Conservation (phyloP, 2,888 invertebrate genomes). For the Mesoligia furuncula region DNA sequence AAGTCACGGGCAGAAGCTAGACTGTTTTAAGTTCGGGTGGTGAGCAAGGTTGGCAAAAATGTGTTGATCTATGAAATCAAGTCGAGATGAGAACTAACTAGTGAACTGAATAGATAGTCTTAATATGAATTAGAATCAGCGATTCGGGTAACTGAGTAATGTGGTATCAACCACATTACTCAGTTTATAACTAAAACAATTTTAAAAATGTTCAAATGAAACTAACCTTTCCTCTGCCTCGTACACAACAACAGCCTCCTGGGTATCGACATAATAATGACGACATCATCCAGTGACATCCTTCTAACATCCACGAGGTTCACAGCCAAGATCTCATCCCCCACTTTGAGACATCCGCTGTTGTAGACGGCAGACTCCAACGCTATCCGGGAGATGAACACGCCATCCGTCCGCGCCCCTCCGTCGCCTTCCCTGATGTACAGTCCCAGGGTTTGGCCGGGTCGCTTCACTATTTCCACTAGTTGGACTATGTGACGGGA, state of each 20-base stretch:
- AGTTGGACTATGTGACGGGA: slow-evolving; percentile 95
- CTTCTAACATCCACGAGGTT: slow-evolving; percentile 99
- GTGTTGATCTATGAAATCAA: not conserved
- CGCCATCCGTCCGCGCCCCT: slow-evolving; percentile 98
- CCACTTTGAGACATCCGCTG: slow-evolving; percentile 98
- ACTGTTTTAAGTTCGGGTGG: not conserved
- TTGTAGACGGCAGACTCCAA: slow-evolving; percentile 99
- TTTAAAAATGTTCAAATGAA: not conserved
- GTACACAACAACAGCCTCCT: slow-evolving; percentile 98
- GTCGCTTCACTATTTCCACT: slow-evolving; percentile 99
- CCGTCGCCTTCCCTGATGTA: slow-evolving; percentile 99
- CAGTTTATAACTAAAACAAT: not conserved
- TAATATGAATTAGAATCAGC: not conserved
- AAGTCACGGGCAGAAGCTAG: too few relatives aligned
- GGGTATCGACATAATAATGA: slow-evolving; percentile 99
- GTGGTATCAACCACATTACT: not conserved
- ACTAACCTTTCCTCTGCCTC: slow-evolving; percentile 93
- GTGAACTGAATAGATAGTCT: not conserved
- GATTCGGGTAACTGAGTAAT: not conserved
- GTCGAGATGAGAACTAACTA: not conserved
- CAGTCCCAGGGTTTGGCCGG: slow-evolving; percentile 99
- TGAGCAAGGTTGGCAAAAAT: not conserved
- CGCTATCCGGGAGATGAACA: slow-evolving; percentile 98
- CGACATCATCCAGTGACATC: slow-evolving; percentile 99
- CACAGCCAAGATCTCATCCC: slow-evolving; percentile 99